Evolutionary conservation across 2,888 invertebrate species (phyloP).

Genomic region (Uropetala carovei): DNA sequence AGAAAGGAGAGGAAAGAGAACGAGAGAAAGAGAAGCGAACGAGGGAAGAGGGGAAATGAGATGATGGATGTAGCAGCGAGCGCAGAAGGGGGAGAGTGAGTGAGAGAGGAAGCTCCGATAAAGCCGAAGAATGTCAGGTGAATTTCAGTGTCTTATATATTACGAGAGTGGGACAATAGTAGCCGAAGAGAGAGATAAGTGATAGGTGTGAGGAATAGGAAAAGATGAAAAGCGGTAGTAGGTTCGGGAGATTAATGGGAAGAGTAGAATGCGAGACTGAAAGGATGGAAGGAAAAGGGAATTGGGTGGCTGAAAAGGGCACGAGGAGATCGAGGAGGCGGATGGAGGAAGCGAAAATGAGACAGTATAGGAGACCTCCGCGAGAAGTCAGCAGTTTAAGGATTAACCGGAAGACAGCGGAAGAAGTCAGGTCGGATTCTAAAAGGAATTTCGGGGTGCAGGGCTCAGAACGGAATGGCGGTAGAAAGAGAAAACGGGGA

Average conservation of each 20-base stretch:
- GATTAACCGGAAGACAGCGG: not conserved
- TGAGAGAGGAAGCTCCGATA: not conserved
- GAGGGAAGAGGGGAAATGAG: not conserved
- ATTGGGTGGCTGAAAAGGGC: not conserved
- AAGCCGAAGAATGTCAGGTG: not conserved
- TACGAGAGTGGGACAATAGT: conserved; percentile 4
- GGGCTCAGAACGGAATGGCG: not conserved
- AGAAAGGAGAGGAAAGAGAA: not conserved
- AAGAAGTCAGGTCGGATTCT: not conserved
- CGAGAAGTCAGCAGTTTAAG: not conserved
- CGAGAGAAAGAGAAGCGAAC: not conserved
- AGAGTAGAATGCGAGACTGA: not conserved
- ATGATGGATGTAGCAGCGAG: conserved; percentile 13
- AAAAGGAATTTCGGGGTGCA: not conserved
- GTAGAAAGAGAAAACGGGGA: not conserved
- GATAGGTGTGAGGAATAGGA: conserved; percentile 3
- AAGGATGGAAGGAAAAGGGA: not conserved
- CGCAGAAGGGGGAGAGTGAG: not conserved
- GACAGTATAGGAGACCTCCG: not conserved
- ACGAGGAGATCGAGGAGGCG: not conserved
- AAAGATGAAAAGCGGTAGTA: not conserved
- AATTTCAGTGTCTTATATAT: not conserved
- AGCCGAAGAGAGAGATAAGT: not conserved
- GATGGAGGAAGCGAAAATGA: conserved; percentile 4
- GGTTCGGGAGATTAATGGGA: conserved; percentile 5